Base-by-base conservation (phyloP, 2,797 vertebrate species). In the Tokudaia tokunoshimensis region DNA sequence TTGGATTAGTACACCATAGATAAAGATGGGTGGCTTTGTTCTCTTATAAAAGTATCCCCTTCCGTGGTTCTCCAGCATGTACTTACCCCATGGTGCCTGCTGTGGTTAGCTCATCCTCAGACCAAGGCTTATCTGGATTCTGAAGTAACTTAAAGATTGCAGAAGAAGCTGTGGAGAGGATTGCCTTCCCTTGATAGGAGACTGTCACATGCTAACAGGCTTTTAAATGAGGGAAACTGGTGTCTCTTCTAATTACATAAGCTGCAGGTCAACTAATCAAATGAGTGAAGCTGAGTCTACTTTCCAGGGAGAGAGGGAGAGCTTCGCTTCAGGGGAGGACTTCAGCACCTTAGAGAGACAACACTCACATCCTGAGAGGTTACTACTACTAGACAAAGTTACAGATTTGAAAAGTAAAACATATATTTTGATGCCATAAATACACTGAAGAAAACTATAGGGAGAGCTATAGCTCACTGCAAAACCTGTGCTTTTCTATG, bases 181-280 rank as follows among this genome's bases (percentile, higher is more conserved):
- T 97, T 97, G 98, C 94, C 87, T 74, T 97, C 96, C 98, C 98
- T 97, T 92, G 92, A 97, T 98, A 98, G 67, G 96, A 98, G 98
- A 98, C 98, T 98, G 98, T 98, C 98, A 98, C 97, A 97, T 96
- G 98, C 97, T 98, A 98, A 98, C 98, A 96, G 98, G 96, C 97
- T 98, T 98, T 98, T 97, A 98, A 98, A 98, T 11, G 97, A 94
- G 98, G 98, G 98, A 98, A 98, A 98, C 98, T 98, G 98, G 98
- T 97, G 93, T 97, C 85, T 98, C 95, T 97, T 96, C 98, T 98
- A 98, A 99, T 99, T 99, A 99, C 97, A 97, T 98, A 99, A 98
- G 98, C 98, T 97, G 97, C 67, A 52, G 98, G 98, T 98, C 98
- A 98, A 95, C 98, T 98, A 92, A 96, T 98, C 91, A 78, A 97